These are phyloP conservation scores for Enteromius unitaeniatus DNA, from an alignment of 2,797 vertebrate genomes.

Conservation along the genomic window DNA sequence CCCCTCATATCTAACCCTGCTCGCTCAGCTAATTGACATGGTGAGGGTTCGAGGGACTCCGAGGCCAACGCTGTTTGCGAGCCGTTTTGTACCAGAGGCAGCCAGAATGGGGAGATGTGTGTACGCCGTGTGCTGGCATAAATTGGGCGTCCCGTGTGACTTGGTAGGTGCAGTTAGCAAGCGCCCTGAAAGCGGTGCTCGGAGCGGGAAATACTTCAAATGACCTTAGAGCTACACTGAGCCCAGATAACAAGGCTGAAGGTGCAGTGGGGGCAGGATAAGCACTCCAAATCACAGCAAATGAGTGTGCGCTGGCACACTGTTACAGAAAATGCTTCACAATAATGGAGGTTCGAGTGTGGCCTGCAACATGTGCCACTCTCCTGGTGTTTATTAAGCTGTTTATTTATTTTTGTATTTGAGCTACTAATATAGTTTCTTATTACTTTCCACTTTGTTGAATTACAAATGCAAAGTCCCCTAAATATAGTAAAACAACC, in stretches of 20 bases:
- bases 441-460: neutral
- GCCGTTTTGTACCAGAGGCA: conserved; percentile 41
- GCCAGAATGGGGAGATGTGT: conserved; percentile 12
- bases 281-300: neutral
- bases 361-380: neutral
- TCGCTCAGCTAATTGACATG: conserved; percentile 58
- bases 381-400: neutral
- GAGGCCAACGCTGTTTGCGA: conserved; percentile 46
- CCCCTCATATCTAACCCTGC: conserved; percentile 42
- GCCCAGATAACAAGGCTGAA: conserved; percentile 27
- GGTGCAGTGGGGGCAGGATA: neutral
- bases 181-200: conserved; percentile 38
- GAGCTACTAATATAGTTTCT: neutral
- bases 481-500: neutral
- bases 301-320: neutral
- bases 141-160: conserved; percentile 58
- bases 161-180: conserved; percentile 43
- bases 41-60: conserved; percentile 50
- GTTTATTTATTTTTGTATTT: no score
- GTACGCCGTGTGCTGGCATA: conserved; percentile 41
- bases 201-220: conserved; percentile 47
- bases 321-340: neutral
- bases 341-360: neutral
- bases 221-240: conserved; percentile 48
- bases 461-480: neutral